Evolutionary conservation across 2,113 vertebrate species (phyloP).

Genomic region (Chinchilla lanigera): DNA sequence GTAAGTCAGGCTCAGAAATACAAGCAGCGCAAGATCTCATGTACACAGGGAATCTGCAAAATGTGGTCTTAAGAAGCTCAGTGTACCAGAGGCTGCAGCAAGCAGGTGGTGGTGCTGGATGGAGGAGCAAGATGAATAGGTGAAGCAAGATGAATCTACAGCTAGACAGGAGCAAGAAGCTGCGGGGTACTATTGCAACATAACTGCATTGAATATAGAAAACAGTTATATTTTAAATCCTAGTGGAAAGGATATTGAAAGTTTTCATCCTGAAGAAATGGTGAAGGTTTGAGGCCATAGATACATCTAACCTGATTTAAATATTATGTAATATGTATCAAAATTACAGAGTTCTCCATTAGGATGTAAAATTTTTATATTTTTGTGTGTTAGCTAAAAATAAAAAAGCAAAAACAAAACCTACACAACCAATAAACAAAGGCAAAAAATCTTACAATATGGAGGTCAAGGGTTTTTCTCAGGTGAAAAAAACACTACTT

Average conservation of each 20-base stretch:
- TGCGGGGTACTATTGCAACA: too few species aligned
- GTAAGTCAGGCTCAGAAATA: not conserved
- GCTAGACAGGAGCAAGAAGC: not conserved
- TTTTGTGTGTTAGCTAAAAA: not conserved
- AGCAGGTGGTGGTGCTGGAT: not conserved
- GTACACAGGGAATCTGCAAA: not conserved
- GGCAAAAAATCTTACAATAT: not conserved
- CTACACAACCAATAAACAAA: not conserved
- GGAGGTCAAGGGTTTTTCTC: not conserved
- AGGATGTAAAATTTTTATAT: not conserved
- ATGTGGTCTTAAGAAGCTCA: not conserved
- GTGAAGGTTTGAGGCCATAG: not conserved
- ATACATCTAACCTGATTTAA: not conserved
- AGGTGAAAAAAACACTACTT: not conserved
- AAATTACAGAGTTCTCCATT: not conserved
- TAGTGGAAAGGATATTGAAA: not conserved
- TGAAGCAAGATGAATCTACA: not conserved
- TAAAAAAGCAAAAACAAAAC: not conserved
- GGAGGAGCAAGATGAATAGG: not conserved
- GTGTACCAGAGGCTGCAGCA: not conserved
- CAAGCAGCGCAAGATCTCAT: not conserved
- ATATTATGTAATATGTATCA: not conserved
- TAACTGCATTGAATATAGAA: not conserved
- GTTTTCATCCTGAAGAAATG: not conserved
- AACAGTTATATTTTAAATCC: not conserved